Base-by-base conservation (phyloP, 2,797 vertebrate genomes). In the Muscicapa striata region DNA sequence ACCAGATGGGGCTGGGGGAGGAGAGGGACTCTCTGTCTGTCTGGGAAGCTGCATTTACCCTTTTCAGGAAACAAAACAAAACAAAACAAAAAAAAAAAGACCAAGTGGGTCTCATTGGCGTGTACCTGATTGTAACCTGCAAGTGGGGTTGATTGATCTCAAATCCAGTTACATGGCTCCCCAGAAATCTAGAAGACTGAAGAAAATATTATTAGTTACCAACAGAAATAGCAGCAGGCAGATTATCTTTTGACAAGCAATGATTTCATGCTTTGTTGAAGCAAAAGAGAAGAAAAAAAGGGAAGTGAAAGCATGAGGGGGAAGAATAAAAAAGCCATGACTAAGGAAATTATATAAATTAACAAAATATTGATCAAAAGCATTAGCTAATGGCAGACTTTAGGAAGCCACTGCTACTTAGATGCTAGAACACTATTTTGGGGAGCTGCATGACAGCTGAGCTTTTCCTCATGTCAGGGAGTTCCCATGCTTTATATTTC, bases 231-330 rank as follows among this genome's bases (percentile, higher is more conserved):
- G 29, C 51, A 95, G 45, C 0, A 3, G 89, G 43, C 43, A 77
- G 68, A 91, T 94, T 91, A 72, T 62, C 51, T 93, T 93, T 52
- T 57, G 84, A 86, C 30, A 76, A 94, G 87, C 61, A 86, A 52
- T 55, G 38, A 93, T 92, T 95, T 92, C 46, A 75, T 83, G 62
- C 51, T 93, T 78, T 92, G 62, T 46, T 91, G 87, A 63, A 92
- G 75, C 30, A 85, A 87, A 77, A 87, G 9, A 89, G 27, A 9
- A 27, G n/a, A 17, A 30, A 51, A 27, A 59, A 62, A 62, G 15
- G 38, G 2, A 48, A 54, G 16, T 23, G 8, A 66, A 93, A 94
- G 14, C 8, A 48, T 4, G 15, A 75, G 11, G 8, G 4, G 13
- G 8, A 61, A 89, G 52, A 92, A 81, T 0, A 3, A 84, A 95